Evolutionary conservation across 2,888 invertebrate genomes (phyloP), one percentile per base, ranked within the genome.

Genomic region (Ornithoptera alexandrae): DNA sequence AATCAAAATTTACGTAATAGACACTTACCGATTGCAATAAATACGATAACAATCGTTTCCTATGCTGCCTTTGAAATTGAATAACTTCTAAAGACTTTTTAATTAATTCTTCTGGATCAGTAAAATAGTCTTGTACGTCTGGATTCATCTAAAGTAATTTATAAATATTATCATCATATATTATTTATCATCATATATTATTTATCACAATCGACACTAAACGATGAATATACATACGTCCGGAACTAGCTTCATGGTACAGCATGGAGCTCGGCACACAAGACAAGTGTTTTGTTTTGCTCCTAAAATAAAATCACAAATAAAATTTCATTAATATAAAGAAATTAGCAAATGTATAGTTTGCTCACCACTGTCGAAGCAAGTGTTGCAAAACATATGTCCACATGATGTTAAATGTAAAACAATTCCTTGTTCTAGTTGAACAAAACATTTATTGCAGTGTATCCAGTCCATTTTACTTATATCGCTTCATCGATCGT

Each of bases 381-480:
- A 93, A 65, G 85, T 87, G 77, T 88, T 90, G 79, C 93, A 93
- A 86, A 90, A 93, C 91, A 93, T 93, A 75, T 93, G 93, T 73
- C 93, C 93, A 77, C 93, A 93, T 86, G 92, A 91, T 79, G 93
- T 92, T 73, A 93, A 84, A 81, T 90, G 88, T 70, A 93, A 81
- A 74, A 86, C 83, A 68, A 88, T 87, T 75, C 89, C 88, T 53
- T 90, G 87, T 79, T 89, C 86, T 77, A 93, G 83, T 72, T 93
- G 93, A 70, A 81, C 78, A 78, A 88, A 92, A 83, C 93, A 93
- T 78, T 90, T 88, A 78, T 93, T 93, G 76, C 93, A 93, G 82
- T 92, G 93, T 78, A 92, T 93, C 93, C 93, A 93, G 84, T 93
- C 93, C 93, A 92, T 93, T 68, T 71, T 76, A 70, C 67, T 67